Percentiles rank a stretch among this genome's conserved stretches.
Evolutionary conservation across 2,888 invertebrate genomes (phyloP).

Genomic region (Drosophila anceps): DNA sequence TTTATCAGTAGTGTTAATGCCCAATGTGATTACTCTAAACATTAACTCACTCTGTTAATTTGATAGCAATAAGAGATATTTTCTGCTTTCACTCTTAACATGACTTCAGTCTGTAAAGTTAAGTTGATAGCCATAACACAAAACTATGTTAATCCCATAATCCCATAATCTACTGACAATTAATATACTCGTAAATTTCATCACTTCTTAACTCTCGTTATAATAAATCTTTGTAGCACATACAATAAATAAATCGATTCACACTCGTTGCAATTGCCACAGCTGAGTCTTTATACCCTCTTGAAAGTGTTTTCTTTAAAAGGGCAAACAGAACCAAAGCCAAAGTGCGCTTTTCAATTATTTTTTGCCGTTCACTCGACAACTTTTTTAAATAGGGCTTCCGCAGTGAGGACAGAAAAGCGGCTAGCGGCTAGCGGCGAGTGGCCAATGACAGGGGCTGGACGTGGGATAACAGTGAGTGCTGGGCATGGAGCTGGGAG

Average conservation of each 20-base stretch:
- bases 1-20: too few relatives aligned
- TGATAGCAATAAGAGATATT: not conserved
- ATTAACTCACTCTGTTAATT: not conserved
- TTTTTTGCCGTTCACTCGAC: conserved; percentile 69
- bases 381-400: conserved; percentile 51
- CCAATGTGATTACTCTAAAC: too few relatives aligned
- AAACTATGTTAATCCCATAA: too few relatives aligned
- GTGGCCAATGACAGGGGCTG: not conserved
- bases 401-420: conserved; percentile 5
- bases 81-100: too few relatives aligned
- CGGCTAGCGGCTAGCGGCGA: not conserved
- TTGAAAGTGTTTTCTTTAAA: conserved; percentile 33
- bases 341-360: conserved; percentile 73
- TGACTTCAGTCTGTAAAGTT: too few relatives aligned
- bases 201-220: not conserved
- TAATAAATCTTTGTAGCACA: not conserved
- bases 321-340: conserved; percentile 43
- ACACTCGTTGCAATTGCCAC: conserved; percentile 6
- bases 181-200: not conserved
- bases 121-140: too few relatives aligned
- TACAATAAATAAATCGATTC: not conserved
- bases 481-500: conserved; percentile 11
- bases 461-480: not conserved
- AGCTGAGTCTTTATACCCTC: not conserved
- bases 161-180: not conserved